Base-by-base conservation (phyloP, 1,140 invertebrate genomes). In the Sminthurides bifidus region DNA sequence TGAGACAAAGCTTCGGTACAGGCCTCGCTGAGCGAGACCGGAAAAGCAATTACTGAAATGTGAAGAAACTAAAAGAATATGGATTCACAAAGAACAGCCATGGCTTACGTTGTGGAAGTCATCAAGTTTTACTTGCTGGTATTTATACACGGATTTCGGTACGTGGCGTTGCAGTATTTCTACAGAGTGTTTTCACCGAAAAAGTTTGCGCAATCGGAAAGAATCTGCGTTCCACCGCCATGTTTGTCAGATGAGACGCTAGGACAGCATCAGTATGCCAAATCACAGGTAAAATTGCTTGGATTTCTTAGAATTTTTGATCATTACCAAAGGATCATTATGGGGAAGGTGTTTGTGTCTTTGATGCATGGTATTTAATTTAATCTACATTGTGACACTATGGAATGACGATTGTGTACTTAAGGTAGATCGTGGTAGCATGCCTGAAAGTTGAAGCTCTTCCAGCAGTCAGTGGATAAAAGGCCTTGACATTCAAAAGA, bases 201-300 rank as follows among this genome's bases (percentile, higher is more conserved):
- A 31, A 19, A 40, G 23, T 58, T 55, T 35, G 19, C 30, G 33
- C 23, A 31, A 3, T 41, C 53, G 3, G 54, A 52, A 17, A 41
- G 38, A 30, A 49, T 63, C 3, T 24, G 54, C 3, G 61, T 63
- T 49, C 79, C 79, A 8, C 80, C 80, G 0, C 56, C 67, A 14
- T 81, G 79, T 66, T 67, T 82, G 1, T 69, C 78, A 3, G 77
- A 79, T 58, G 73, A 76, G 12, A 70, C 68, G 14, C 68, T 80
- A 56, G 81, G 80, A 21, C 73, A 73, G 55, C 80, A 82, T 69
- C 78, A 74, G 51, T 81, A 80, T 62, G 72, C 81, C 15, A 81
- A 82, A 70, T 68, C 82, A 17, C 78, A 78, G 72, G 81, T 80
- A 71, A 73, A 66, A n/a, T n/a, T n/a, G n/a, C n/a, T n/a, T n/a